A percentile compares a stretch with the other conserved stretches of the same genome.
Evolutionary conservation across 2,888 invertebrate species (phyloP).

Genomic region (Caenorhabditis japonica): DNA sequence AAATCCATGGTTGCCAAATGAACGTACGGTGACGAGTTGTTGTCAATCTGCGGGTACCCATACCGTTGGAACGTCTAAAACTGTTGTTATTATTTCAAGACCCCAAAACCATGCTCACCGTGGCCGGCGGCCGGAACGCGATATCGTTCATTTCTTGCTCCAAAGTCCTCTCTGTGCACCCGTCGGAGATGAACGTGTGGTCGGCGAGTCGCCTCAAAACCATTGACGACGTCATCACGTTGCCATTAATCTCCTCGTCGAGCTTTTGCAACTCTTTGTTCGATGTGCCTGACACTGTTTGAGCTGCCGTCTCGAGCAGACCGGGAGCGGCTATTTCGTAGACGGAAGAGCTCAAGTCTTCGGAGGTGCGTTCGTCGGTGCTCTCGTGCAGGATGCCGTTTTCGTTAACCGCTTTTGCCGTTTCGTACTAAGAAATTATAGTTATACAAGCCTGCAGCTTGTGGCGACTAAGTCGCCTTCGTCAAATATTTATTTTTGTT

Average conservation of each 20-base stretch:
- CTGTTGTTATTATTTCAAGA: neutral
- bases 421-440: constrained; percentile 55
- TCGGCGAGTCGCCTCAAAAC: constrained; percentile 51
- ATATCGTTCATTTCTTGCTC: constrained; percentile 67
- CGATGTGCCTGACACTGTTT: constrained; percentile 60
- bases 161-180: constrained; percentile 58
- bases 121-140: constrained; percentile 59
- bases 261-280: constrained; percentile 61
- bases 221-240: constrained; percentile 64
- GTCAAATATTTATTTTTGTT: neutral
- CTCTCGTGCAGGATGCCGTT: constrained; percentile 33
- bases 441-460: no score
- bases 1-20: constrained; percentile 60
- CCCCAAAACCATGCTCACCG: no score
- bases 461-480: no score
- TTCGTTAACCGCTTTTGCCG: constrained; percentile 47
- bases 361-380: constrained; percentile 34
- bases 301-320: constrained; percentile 63
- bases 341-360: constrained; percentile 49
- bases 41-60: constrained; percentile 66
- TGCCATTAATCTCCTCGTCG: constrained; percentile 63
- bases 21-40: constrained; percentile 38
- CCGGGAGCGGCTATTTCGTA: constrained; percentile 68
- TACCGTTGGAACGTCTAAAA: constrained; percentile 57
- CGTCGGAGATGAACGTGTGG: constrained; percentile 39